Base-by-base conservation (phyloP, 1,140 invertebrate genomes). In the Eupeodes corollae region DNA sequence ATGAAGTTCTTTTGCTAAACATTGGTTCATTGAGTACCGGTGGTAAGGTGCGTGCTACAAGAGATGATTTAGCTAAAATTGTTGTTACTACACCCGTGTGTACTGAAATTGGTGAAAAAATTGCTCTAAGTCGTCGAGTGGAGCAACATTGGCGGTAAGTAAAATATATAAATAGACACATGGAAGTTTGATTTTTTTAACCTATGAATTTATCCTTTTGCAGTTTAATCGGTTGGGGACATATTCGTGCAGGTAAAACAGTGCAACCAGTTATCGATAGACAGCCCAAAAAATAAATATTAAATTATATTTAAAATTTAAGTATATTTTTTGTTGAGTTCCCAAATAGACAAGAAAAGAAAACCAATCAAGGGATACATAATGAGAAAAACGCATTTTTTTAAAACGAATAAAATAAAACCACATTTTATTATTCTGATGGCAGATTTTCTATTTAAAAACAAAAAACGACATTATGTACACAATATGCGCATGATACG, bases 1-100 rank as follows among this genome's bases (percentile, higher is more conserved):
- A 80, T 56, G 93, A 97, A 70, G 78, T 97, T 31, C 71, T 99
- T 26, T 80, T 99, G 71, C 92, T 99, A 1, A 99, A 99, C 72
- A 99, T 99, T 69, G 97, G 97, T 9, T 99, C 96, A 0, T 71
- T 99, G 40, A 98, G 95, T 51, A 99, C 96, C 18, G 97, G 97
- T 40, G 95, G 96, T 5, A 76, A 92, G 56, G 96, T 99, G 2
- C 74, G 93, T 21, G 95, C 94, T 19, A 95, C 97, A 1, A 97
- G 88, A 67, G 91, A 84, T 56, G 96, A 99, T 83, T 84, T 98
- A 67, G 95, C 95, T 5, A 99, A 99, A 70, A 97, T 99, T 49
- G 84, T 87, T 35, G 76, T 99, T 19, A 97, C 91, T 13, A 94
- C 88, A 71, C 97, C 97, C 3, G 97, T 99, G 0, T 99, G 97